A percentile compares a stretch with the other conserved stretches of the same genome.
phyloP scores from a whole-genome alignment of 1,140 invertebrate genomes.

The Drosophila parvula region DNA sequence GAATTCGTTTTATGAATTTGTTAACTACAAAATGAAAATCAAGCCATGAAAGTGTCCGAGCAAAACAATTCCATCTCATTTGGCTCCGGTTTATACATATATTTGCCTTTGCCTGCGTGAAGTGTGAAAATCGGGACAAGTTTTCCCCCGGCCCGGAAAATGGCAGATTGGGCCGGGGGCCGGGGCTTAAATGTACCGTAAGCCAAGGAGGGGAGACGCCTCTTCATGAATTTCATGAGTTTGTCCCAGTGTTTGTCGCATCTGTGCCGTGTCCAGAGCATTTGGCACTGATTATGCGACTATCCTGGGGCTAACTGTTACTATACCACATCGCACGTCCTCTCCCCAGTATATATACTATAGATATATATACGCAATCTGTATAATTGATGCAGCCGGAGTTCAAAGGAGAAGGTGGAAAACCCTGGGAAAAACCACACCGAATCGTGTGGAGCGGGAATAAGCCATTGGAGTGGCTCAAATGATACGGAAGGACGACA shows the following conservation, averaged over 20 bases:
- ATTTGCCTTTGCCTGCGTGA: slow-evolving; percentile 30
- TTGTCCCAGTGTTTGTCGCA: slow-evolving; percentile 27
- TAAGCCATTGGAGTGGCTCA: slow-evolving; percentile 52
- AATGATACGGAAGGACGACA: slow-evolving; percentile 22
- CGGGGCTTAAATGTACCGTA: slow-evolving; percentile 36
- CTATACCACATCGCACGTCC: neutral
- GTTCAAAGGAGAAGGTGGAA: slow-evolving; percentile 1
- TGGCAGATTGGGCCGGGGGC: slow-evolving; percentile 1
- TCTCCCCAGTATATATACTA: neutral
- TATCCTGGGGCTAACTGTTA: slow-evolving; percentile 21
- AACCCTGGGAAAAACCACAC: slow-evolving; percentile 6
- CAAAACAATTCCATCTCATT: slow-evolving; percentile 54
- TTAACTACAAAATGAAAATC: slow-evolving; percentile 75
- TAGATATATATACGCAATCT: slow-evolving; percentile 47
- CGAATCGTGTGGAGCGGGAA: slow-evolving; percentile 5
- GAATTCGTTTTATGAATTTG: slow-evolving; percentile 78
- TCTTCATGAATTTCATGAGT: slow-evolving; percentile 73
- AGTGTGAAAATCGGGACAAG: slow-evolving; percentile 5
- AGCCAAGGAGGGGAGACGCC: neutral
- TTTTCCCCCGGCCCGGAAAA: neutral
- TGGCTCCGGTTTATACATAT: slow-evolving; percentile 19
- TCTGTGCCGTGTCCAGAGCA: slow-evolving; percentile 46
- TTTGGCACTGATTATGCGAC: slow-evolving; percentile 68
- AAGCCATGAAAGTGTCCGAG: slow-evolving; percentile 52
- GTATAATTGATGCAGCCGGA: slow-evolving; percentile 66